Evolutionary conservation across 2,113 vertebrate genomes (phyloP).

Genomic region (Chunga burmeisteri): DNA sequence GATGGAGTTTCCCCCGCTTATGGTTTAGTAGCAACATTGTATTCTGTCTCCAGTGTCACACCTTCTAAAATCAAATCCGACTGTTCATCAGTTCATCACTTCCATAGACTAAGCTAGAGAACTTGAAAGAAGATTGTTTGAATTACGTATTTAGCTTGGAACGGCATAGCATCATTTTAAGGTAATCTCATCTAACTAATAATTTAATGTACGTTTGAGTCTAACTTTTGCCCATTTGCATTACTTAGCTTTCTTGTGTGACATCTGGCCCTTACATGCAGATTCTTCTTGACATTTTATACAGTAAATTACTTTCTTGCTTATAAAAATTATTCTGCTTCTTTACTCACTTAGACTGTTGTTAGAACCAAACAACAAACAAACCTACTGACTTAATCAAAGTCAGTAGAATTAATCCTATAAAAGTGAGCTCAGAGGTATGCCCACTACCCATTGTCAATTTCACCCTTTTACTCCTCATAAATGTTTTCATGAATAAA

Average conservation of each 20-base stretch:
- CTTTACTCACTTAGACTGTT: not conserved
- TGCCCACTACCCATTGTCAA: not conserved
- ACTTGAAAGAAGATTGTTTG: not conserved
- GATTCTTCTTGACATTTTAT: not conserved
- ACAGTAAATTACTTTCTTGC: not conserved
- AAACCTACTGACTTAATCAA: not conserved
- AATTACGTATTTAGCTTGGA: not conserved
- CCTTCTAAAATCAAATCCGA: not conserved
- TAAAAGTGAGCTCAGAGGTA: not conserved
- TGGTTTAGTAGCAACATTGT: not conserved
- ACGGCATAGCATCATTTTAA: not conserved
- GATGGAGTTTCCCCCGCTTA: fast-evolving
- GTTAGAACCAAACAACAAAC: not conserved
- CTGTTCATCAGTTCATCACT: not conserved
- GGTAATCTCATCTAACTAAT: not conserved
- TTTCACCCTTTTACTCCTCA: not conserved
- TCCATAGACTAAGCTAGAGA: not conserved
- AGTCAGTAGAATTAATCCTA: not conserved
- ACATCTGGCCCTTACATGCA: not conserved
- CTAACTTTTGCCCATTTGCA: not conserved
- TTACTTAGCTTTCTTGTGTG: not conserved
- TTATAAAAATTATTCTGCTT: not conserved
- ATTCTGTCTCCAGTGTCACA: not conserved
- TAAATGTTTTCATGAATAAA: not conserved
- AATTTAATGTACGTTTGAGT: not conserved